Evolutionary conservation across 2,113 vertebrate genomes (phyloP).

Genomic region (Casuarius casuarius): DNA sequence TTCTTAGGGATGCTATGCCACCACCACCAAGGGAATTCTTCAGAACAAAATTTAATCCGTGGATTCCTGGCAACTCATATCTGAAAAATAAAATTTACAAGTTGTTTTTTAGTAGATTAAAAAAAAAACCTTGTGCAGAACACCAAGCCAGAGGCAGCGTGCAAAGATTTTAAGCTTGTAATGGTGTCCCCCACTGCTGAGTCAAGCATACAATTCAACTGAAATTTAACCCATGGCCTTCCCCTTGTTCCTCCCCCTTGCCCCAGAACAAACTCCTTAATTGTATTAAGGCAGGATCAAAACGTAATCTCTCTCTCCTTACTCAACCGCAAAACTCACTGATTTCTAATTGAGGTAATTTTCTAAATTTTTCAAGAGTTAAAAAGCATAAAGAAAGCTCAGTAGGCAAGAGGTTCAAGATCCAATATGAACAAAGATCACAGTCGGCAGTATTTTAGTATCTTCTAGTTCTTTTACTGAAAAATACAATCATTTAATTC

Average conservation of each 20-base stretch:
- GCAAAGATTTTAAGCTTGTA: not conserved
- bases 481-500: not conserved
- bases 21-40: conserved; percentile 86
- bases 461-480: not conserved
- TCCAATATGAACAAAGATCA: not conserved
- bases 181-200: not conserved
- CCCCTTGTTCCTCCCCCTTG: not conserved
- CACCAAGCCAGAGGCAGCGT: not conserved
- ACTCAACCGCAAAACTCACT: not conserved
- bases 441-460: not conserved
- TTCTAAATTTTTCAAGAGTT: not conserved
- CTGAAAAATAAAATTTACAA: conserved; percentile 64
- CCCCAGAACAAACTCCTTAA: not conserved
- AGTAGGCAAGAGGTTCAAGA: not conserved
- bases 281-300: not conserved
- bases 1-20: conserved; percentile 86
- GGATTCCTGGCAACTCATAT: conserved; percentile 85
- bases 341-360: not conserved
- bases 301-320: not conserved
- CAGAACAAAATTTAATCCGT: conserved; percentile 88
- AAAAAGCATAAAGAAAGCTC: not conserved
- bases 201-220: not conserved
- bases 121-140: not conserved
- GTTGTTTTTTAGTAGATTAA: not conserved
- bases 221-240: not conserved